Conservation (phyloP, 2,888 invertebrate genomes). For the Baronia brevicornis region DNA sequence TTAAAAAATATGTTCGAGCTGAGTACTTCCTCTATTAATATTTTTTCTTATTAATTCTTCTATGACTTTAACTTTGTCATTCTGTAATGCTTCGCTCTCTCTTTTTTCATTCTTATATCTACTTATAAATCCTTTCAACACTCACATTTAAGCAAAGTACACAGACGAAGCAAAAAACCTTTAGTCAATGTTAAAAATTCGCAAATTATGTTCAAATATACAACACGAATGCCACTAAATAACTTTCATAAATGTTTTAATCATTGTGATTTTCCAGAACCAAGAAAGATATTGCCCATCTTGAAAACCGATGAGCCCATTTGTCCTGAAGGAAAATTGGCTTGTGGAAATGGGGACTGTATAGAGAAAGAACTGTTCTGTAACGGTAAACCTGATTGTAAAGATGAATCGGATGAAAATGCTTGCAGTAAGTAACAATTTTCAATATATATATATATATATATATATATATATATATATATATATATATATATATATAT, state of each 20-base stretch:
- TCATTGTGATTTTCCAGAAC: conserved; percentile 86
- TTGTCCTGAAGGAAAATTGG: conserved; percentile 91
- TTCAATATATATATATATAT: background rate
- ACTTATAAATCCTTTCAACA: conserved; percentile 34
- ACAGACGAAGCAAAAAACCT: conserved; percentile 30
- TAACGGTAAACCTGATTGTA: conserved; percentile 93
- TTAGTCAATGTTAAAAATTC: conserved; percentile 12
- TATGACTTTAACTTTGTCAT: conserved; percentile 33
- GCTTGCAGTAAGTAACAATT: conserved; percentile 87
- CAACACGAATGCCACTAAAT: too few species aligned
- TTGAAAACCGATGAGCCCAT: conserved; percentile 95
- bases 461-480: too few species aligned
- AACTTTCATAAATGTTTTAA: too few species aligned
- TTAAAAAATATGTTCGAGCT: conserved; percentile 19
- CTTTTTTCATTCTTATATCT: conserved; percentile 31
- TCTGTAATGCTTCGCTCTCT: conserved; percentile 44
- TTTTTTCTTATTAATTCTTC: conserved; percentile 24
- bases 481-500: too few species aligned
- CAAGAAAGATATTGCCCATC: conserved; percentile 90
- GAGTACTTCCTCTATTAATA: conserved; percentile 20
- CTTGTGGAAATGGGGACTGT: conserved; percentile 95
- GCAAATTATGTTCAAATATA: too few species aligned
- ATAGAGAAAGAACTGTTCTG: conserved; percentile 94
- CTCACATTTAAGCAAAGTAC: conserved; percentile 36
- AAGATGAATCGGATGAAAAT: conserved; percentile 96